These are phyloP conservation scores for Marmota monax DNA, from an alignment of 2,113 vertebrate genomes.

Conservation along the genomic window DNA sequence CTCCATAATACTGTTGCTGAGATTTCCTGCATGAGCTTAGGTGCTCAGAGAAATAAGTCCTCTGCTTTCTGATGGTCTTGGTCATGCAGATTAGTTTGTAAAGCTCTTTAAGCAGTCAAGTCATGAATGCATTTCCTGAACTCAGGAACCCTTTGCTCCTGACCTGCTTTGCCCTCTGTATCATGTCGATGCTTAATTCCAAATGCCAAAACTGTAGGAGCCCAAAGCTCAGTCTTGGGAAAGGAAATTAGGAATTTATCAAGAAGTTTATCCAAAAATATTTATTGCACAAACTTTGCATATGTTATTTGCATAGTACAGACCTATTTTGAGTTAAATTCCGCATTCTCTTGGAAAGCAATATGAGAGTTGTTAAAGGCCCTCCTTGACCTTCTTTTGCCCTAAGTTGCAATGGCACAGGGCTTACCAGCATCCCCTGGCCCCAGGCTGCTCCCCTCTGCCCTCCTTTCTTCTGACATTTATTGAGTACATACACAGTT, in stretches of 20 bases:
- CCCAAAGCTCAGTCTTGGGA: neutral
- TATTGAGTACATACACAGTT: neutral
- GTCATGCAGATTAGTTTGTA: neutral
- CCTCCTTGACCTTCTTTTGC: neutral
- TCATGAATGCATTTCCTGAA: neutral
- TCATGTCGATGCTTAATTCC: neutral
- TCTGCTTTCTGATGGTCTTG: neutral
- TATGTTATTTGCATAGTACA: neutral
- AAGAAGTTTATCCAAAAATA: neutral
- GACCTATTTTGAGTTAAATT: neutral
- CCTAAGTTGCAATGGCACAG: neutral
- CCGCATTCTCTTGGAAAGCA: neutral
- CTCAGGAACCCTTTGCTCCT: neutral
- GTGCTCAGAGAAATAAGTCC: neutral
- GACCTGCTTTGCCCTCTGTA: neutral
- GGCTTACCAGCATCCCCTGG: neutral
- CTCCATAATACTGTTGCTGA: accelerated
- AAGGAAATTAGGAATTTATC: constrained; percentile 16
- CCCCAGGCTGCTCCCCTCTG: accelerated
- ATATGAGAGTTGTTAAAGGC: neutral
- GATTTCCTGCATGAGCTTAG: neutral
- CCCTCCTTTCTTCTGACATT: constrained; percentile 8
- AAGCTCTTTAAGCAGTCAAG: neutral
- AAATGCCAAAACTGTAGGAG: neutral
- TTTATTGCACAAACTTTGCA: neutral